Evolutionary conservation across 2,113 vertebrate species (phyloP).

Genomic region (Aix galericulata): DNA sequence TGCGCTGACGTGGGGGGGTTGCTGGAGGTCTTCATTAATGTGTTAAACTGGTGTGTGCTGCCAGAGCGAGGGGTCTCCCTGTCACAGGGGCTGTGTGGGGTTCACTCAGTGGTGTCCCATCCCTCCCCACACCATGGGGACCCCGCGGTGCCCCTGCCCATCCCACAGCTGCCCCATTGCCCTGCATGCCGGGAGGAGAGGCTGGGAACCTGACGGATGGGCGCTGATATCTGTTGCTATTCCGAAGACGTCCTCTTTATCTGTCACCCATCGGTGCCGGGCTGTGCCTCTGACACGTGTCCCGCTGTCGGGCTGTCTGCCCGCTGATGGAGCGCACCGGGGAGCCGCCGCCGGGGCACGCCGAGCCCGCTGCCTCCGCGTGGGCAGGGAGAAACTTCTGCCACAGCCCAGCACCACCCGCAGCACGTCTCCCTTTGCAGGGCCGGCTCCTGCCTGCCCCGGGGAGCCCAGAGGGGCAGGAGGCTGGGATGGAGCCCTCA

Average conservation of each 20-base stretch:
- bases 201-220: neutral
- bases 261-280: neutral
- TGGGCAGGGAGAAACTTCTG: neutral
- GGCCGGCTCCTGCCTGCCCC: neutral
- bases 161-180: neutral
- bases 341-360: neutral
- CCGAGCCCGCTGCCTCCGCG: neutral
- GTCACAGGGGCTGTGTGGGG: fast-evolving
- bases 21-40: neutral
- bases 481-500: neutral
- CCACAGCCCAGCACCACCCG: fast-evolving
- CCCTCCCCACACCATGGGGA: neutral
- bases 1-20: fast-evolving
- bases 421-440: fast-evolving
- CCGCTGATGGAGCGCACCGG: neutral
- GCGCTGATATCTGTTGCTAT: neutral
- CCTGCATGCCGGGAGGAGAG: fast-evolving
- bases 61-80: neutral
- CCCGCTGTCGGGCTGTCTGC: fast-evolving
- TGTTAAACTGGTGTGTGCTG: fast-evolving
- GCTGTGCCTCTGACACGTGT: neutral
- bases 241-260: fast-evolving
- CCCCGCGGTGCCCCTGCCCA: neutral
- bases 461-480: neutral
- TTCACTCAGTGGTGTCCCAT: neutral